phyloP scores from a whole-genome alignment of 2,888 invertebrate genomes.

The Halictus quadricinctus region DNA sequence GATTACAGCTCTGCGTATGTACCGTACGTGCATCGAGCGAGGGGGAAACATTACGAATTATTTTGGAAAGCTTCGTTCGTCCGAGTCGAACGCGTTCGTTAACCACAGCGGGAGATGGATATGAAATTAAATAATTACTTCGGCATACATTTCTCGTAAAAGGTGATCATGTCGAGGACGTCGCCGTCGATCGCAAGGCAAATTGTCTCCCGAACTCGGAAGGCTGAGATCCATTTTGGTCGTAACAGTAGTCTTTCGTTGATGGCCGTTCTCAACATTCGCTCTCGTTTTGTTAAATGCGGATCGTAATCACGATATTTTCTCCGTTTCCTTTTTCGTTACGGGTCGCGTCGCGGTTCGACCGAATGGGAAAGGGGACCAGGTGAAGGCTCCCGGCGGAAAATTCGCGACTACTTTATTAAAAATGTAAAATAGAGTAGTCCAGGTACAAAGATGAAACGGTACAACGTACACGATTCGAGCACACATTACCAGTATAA shows the following conservation, averaged over 20 bases:
- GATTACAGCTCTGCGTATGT: neutral
- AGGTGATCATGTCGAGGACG: conserved; percentile 22
- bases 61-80: neutral
- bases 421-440: conserved; percentile 62
- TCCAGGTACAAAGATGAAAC: conserved; percentile 67
- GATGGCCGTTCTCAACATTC: neutral
- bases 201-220: conserved; percentile 49
- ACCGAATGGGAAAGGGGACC: no score
- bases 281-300: neutral
- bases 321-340: neutral
- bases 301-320: conserved; percentile 13
- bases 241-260: conserved; percentile 17
- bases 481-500: conserved; percentile 13
- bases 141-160: conserved; percentile 44
- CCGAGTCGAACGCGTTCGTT: conserved; percentile 10
- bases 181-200: conserved; percentile 44
- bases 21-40: neutral
- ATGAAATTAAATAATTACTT: conserved; percentile 59
- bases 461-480: conserved; percentile 22
- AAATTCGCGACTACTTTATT: conserved; percentile 32
- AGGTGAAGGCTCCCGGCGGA: neutral
- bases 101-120: conserved; percentile 4
- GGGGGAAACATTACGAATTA: neutral
- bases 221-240: conserved; percentile 34
- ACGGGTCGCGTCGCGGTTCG: neutral